Evolutionary conservation across 2,113 vertebrate genomes (phyloP).

Genomic region (Pelmatolapia mariae): DNA sequence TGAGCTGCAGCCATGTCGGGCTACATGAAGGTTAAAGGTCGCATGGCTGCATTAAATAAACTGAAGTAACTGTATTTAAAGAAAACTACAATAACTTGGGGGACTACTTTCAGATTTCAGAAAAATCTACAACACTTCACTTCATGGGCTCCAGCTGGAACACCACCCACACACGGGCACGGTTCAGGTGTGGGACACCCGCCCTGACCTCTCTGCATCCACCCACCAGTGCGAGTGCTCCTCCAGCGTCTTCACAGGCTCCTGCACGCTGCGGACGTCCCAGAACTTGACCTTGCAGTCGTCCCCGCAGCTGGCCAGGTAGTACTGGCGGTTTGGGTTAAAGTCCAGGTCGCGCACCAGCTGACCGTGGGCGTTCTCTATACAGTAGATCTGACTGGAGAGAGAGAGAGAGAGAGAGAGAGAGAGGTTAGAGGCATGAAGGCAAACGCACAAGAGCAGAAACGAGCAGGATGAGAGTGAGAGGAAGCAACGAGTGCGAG

Average conservation of each 20-base stretch:
- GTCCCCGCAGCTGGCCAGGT: slow-evolving; percentile 94
- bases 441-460: background rate
- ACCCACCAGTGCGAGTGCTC: slow-evolving; percentile 97
- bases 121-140: background rate
- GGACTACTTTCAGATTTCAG: background rate
- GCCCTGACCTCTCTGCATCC: background rate
- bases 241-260: slow-evolving; percentile 91
- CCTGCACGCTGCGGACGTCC: slow-evolving; percentile 87
- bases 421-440: background rate
- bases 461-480: background rate
- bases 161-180: background rate
- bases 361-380: slow-evolving; percentile 97
- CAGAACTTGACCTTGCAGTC: slow-evolving; percentile 99
- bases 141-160: background rate
- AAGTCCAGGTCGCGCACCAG: slow-evolving; percentile 98
- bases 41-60: background rate
- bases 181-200: background rate
- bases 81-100: background rate
- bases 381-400: slow-evolving; percentile 93
- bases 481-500: background rate
- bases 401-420: background rate
- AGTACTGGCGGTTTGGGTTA: slow-evolving; percentile 99
- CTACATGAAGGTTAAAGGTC: background rate
- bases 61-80: background rate
- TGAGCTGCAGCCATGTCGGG: background rate